Conservation (phyloP, 2,888 invertebrate genomes). For the Ametastegia equiseti region DNA sequence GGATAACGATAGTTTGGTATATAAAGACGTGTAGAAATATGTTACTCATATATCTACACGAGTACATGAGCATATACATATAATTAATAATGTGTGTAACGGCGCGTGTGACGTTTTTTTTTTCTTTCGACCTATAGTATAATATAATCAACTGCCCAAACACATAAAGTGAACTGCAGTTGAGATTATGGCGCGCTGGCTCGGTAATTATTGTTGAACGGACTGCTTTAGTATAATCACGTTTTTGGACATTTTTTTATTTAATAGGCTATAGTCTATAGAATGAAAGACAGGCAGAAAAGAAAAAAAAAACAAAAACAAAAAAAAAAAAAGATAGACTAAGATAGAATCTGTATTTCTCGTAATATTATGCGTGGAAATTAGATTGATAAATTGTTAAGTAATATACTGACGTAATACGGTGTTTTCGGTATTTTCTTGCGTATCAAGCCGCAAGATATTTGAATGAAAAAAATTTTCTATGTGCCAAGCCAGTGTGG, state of each 20-base stretch:
- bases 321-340: slow-evolving; percentile 19
- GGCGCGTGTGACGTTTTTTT: neutral
- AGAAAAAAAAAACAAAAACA: neutral
- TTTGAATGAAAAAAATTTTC: slow-evolving; percentile 34
- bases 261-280: slow-evolving; percentile 10
- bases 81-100: neutral
- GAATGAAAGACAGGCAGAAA: neutral
- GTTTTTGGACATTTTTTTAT: neutral
- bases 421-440: slow-evolving; percentile 29
- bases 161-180: slow-evolving; percentile 3
- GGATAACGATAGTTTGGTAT: neutral
- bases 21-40: neutral
- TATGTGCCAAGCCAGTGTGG: slow-evolving; percentile 48
- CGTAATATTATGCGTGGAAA: slow-evolving; percentile 36
- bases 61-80: neutral
- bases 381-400: slow-evolving; percentile 36
- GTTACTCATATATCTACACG: neutral
- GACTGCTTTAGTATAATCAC: slow-evolving; percentile 12
- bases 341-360: slow-evolving; percentile 31
- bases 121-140: neutral
- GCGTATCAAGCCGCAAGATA: slow-evolving; percentile 23
- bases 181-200: slow-evolving; percentile 20
- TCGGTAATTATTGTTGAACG: slow-evolving; percentile 15
- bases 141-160: slow-evolving; percentile 10
- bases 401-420: slow-evolving; percentile 32